Percentiles rank a stretch among this genome's conserved stretches.
Evolutionary conservation across 2,888 invertebrate genomes (phyloP).

Genomic region (Tinea semifulvella): DNA sequence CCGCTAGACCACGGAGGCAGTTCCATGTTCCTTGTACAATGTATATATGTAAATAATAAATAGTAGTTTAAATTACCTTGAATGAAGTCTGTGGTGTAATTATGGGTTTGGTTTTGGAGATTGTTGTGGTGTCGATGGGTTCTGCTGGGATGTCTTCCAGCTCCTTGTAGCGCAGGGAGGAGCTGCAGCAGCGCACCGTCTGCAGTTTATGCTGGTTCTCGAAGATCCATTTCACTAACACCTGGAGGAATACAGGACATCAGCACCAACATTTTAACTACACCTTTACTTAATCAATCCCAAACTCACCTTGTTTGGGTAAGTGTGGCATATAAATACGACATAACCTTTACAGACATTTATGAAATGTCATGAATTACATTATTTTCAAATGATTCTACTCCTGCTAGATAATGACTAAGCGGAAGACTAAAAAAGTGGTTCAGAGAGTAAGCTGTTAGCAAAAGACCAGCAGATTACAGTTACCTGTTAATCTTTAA

Average conservation of each 20-base stretch:
- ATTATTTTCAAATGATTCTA: constrained; percentile 1
- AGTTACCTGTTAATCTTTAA: too few relatives aligned
- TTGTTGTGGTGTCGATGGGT: constrained; percentile 28
- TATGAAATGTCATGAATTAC: neutral
- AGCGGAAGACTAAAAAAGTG: too few relatives aligned
- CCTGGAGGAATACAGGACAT: constrained; percentile 32
- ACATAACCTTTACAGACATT: neutral
- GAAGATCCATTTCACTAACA: constrained; percentile 71
- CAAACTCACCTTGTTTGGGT: too few relatives aligned
- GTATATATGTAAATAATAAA: too few relatives aligned
- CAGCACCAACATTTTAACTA: neutral
- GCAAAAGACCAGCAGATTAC: too few relatives aligned
- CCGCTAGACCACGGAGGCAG: too few relatives aligned
- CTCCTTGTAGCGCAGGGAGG: constrained; percentile 57
- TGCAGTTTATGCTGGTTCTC: constrained; percentile 77
- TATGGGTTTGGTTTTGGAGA: constrained; percentile 31
- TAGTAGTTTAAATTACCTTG: constrained; percentile 45
- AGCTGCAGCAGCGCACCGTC: constrained; percentile 68
- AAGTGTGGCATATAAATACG: too few relatives aligned
- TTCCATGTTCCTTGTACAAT: too few relatives aligned
- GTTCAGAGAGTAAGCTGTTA: too few relatives aligned
- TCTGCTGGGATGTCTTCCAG: constrained; percentile 37
- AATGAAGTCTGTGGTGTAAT: constrained; percentile 61
- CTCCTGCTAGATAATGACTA: too few relatives aligned
- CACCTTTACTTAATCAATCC: too few relatives aligned